Conservation (phyloP, 2,113 vertebrate species). For the Athene noctua region DNA sequence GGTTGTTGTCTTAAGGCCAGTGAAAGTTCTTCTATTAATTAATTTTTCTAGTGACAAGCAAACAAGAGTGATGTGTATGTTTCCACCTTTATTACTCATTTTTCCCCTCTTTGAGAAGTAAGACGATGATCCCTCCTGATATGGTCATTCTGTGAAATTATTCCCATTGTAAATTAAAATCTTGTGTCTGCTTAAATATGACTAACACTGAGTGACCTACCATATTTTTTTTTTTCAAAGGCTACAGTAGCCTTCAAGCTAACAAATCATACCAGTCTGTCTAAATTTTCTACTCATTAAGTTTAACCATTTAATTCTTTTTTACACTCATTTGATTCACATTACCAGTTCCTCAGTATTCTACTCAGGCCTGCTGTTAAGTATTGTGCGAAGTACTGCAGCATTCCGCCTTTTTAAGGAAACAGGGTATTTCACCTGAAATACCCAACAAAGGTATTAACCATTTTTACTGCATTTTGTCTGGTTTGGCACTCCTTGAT, state of each 20-base stretch:
- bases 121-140: slow-evolving; percentile 32
- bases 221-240: not conserved
- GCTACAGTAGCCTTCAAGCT: slow-evolving; percentile 19
- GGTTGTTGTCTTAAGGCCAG: not conserved
- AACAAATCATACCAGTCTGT: slow-evolving; percentile 52
- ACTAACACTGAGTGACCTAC: slow-evolving; percentile 50
- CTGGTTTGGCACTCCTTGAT: not conserved
- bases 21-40: slow-evolving; percentile 41
- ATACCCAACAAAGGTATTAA: not conserved
- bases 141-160: slow-evolving; percentile 43
- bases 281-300: not conserved
- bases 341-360: not conserved
- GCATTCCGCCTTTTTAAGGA: not conserved
- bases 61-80: slow-evolving; percentile 51
- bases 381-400: not conserved
- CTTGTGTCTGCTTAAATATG: slow-evolving; percentile 20
- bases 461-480: not conserved
- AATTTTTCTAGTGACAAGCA: slow-evolving; percentile 52
- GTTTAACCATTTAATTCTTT: slow-evolving; percentile 27
- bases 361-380: not conserved
- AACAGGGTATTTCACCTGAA: not conserved
- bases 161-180: slow-evolving; percentile 51
- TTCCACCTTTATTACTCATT: slow-evolving; percentile 68
- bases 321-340: not conserved
- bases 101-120: slow-evolving; percentile 35